Evolutionary conservation across 1,140 invertebrate genomes (phyloP), one percentile per base, ranked within the genome.

Genomic region (Uloborus diversus): DNA sequence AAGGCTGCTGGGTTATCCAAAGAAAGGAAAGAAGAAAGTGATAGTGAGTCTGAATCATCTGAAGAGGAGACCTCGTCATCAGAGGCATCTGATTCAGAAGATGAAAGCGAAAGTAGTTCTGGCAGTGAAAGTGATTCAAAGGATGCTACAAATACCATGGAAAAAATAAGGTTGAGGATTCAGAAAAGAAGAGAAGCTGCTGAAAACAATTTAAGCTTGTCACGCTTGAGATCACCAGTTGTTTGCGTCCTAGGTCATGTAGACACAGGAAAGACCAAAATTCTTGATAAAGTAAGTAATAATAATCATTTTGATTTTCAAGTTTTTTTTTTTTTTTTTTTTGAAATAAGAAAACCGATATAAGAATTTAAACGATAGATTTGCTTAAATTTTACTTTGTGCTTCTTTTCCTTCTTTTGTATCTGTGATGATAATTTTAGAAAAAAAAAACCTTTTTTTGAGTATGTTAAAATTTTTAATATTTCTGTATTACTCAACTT

Each of bases 221-320:
- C 97, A 70, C 90, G 92, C 65, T 88, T 99, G 1, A 90, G 98
- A 75, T 95, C 97, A 0, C 96, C 97, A 11, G 96, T 99, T 25
- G 96, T 99, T 1, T 99, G 98, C 87, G 98, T 99, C 0, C 88
- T 99, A 2, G 98, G 98, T n/a, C 98, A 99, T 86, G 98, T 99
- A 37, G 98, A 99, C 89, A 99, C 98, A 0, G 98, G 97, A 51
- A 99, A 99, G 90, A 99, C 98, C 0, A 99, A 99, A 88, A 99
- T 99, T 84, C 87, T 99, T 51, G 98, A 99, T 86, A 99, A 99
- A 87, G 87, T 89, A 84, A 51, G 75, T 42, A 20, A 57, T 57
- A 25, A 57, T 57, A 23, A 0, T 57, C 20, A 3, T 4, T 25
- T 53, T 4, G 17, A 53, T 17, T 53, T 53, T 7, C n/a, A 13